Evolutionary conservation across 2,888 invertebrate genomes (phyloP), one percentile per base, ranked within the genome.

Genomic region (Ctena decussata): DNA sequence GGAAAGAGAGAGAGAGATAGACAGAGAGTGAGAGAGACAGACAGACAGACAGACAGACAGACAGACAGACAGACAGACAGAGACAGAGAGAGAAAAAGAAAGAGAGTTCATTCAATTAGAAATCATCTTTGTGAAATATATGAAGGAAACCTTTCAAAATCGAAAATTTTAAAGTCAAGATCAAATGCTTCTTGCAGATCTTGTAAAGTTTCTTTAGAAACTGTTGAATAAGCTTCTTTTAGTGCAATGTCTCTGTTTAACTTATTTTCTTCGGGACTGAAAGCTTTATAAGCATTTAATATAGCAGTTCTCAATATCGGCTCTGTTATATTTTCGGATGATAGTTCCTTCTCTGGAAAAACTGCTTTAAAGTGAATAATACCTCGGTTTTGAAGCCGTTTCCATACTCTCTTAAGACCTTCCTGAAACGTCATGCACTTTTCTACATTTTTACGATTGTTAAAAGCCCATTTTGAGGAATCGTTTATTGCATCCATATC

Each of bases 151-250:
- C 78, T 77, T 24, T 86, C 83, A 76, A 90, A 91, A 3, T 77
- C 85, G 65, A 91, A 91, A 53, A 91, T 69, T 24, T 83, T 77
- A 69, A 90, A 90, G 70, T 91, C 90, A 8, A 84, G 60, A 74
- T 80, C 49, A 57, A 87, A 84, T 11, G 86, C 81, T 21, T 70
- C 46, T 30, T 84, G 70, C 2, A 91, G 53, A 65, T 60, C 53
- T n/a, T 53, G 32, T 44, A 82, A 37, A 1, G 85, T 44, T 8
- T 73, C 37, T 0, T 72, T 37, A 8, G 84, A 74, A 1, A 91
- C 74, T 37, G 71, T 74, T 12, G 72, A 44, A 69, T 78, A 91
- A 0, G 91, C 90, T 60, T 86, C 85, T 11, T 24, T 18, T 12
- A 90, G 32, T 0, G 86, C 86, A n/a, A 87, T 80, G 27, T 84